A percentile compares a stretch with the other conserved stretches of the same genome.
phyloP scores from a whole-genome alignment of 2,797 vertebrate species.

The Orestias chungarensis region DNA sequence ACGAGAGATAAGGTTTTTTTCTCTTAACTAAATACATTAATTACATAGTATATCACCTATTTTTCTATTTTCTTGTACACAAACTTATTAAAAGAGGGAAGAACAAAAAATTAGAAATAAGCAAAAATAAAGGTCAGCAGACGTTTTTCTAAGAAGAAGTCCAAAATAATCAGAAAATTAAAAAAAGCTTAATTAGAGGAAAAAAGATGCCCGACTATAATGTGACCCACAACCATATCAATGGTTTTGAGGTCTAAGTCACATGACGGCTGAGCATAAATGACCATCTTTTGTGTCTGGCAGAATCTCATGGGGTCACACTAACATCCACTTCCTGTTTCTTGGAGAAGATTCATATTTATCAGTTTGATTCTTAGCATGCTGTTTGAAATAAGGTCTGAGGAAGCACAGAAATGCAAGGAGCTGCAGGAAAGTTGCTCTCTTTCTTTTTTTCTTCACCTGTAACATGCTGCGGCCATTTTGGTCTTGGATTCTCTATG shows the following conservation, averaged over 20 bases:
- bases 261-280: background rate
- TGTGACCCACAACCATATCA: background rate
- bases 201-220: background rate
- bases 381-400: background rate
- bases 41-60: too few species aligned
- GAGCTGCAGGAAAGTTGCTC: background rate
- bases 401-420: background rate
- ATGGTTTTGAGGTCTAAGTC: background rate
- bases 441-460: background rate
- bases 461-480: too few species aligned
- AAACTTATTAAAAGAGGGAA: background rate
- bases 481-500: background rate
- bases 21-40: background rate
- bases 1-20: constrained; percentile 12
- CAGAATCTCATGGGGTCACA: background rate
- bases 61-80: background rate
- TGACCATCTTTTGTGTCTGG: background rate
- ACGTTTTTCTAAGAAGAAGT: background rate
- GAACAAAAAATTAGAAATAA: background rate
- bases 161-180: background rate
- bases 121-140: background rate
- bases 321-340: background rate
- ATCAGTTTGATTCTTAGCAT: background rate
- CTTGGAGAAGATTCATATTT: background rate
- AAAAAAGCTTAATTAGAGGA: background rate